A percentile compares a stretch with the other conserved stretches of the same genome.
These are phyloP conservation scores for Scaptodrosophila lebanonensis DNA, from an alignment of 1,140 invertebrate species.

Conservation along the genomic window DNA sequence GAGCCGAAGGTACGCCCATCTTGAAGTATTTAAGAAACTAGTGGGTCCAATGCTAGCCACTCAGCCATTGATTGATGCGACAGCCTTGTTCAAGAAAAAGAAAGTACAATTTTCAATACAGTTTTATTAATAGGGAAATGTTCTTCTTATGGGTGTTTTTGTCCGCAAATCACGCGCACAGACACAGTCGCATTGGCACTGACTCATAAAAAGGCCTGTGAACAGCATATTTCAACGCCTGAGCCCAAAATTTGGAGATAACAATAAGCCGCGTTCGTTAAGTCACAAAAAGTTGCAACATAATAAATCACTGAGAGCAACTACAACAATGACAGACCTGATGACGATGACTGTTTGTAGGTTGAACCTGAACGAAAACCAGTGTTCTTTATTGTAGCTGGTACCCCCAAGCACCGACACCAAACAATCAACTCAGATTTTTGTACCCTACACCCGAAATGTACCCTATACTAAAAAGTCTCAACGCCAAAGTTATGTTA, in stretches of 20 bases:
- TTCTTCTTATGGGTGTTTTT: too few species aligned
- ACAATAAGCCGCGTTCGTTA: slow-evolving; percentile 4
- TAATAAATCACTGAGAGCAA: slow-evolving; percentile 64
- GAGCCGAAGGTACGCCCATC: background rate
- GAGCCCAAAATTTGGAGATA: background rate
- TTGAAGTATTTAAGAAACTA: slow-evolving; percentile 18
- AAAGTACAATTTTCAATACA: slow-evolving; percentile 61
- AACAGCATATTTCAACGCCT: slow-evolving; percentile 28
- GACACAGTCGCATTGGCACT: too few species aligned
- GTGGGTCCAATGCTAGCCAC: slow-evolving; percentile 29
- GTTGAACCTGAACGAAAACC: slow-evolving; percentile 27
- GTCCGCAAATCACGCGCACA: too few species aligned
- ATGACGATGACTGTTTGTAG: slow-evolving; percentile 24
- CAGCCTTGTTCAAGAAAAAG: too few species aligned
- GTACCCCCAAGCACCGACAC: too few species aligned
- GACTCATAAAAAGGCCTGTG: slow-evolving; percentile 9
- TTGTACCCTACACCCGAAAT: too few species aligned
- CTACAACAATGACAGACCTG: slow-evolving; percentile 42
- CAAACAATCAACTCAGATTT: slow-evolving; percentile 20
- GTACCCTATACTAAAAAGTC: too few species aligned
- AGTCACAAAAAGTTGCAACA: slow-evolving; percentile 44
- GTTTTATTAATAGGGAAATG: slow-evolving; percentile 23
- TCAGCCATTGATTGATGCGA: slow-evolving; percentile 12
- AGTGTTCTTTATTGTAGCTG: background rate
- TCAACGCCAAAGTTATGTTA: too few species aligned